Evolutionary conservation across 2,113 vertebrate species (phyloP).

Genomic region (Telmatochromis sp.): DNA sequence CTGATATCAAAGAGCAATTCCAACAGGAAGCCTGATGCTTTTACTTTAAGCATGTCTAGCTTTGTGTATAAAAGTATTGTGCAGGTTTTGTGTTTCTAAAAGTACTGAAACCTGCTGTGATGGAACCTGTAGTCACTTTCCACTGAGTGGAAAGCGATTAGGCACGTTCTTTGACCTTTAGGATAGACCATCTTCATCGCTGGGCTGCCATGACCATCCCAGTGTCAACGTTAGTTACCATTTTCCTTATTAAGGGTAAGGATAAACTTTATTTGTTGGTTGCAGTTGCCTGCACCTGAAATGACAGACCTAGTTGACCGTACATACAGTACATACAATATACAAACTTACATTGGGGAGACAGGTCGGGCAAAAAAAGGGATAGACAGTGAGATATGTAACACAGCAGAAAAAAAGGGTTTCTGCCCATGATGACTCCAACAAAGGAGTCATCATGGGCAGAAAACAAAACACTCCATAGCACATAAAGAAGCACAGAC

Average conservation of each 20-base stretch:
- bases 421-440: not conserved
- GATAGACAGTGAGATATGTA: not conserved
- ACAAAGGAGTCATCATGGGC: not conserved
- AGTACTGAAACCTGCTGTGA: not conserved
- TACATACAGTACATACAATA: not conserved
- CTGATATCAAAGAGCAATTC: not conserved
- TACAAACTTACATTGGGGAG: not conserved
- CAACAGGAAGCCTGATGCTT: not conserved
- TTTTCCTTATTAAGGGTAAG: not conserved
- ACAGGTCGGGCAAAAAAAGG: not conserved
- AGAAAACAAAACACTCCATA: not conserved
- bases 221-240: not conserved
- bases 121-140: not conserved
- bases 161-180: not conserved
- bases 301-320: not conserved
- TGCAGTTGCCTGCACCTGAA: not conserved
- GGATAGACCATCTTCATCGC: not conserved
- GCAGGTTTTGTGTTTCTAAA: not conserved
- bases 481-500: not conserved
- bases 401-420: not conserved
- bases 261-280: not conserved
- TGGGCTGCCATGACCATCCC: not conserved
- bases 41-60: not conserved
- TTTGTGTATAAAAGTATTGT: not conserved
- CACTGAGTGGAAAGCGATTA: not conserved